These are phyloP conservation scores for Hemibagrus guttatus DNA, from an alignment of 2,797 vertebrate species.

Conservation along the genomic window DNA sequence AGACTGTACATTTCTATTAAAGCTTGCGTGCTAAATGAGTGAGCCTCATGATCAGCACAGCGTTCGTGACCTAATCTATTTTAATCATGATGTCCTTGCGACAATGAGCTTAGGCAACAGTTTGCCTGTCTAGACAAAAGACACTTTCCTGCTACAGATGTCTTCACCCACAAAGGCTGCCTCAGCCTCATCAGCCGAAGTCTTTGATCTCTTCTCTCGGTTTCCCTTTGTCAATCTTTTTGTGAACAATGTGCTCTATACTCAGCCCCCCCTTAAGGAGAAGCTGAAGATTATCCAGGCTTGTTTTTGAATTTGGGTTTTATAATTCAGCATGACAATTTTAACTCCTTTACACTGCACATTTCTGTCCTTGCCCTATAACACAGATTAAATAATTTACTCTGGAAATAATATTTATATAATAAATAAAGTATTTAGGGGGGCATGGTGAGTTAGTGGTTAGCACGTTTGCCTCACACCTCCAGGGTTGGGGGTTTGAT, in stretches of 20 bases:
- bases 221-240: slow-evolving; percentile 59
- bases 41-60: slow-evolving; percentile 21
- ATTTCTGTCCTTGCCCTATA: slow-evolving; percentile 9
- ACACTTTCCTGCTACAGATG: slow-evolving; percentile 54
- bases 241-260: slow-evolving; percentile 51
- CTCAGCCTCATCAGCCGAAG: slow-evolving; percentile 53
- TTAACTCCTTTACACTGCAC: slow-evolving; percentile 22
- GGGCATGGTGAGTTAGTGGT: too few relatives aligned
- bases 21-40: slow-evolving; percentile 3
- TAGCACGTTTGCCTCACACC: too few relatives aligned
- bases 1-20: slow-evolving; percentile 1
- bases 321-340: slow-evolving; percentile 49
- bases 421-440: too few relatives aligned
- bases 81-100: slow-evolving; percentile 56
- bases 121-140: slow-evolving; percentile 58
- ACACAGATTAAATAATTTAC: slow-evolving; percentile 39
- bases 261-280: slow-evolving; percentile 26
- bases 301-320: slow-evolving; percentile 55
- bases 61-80: slow-evolving; percentile 36
- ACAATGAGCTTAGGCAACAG: slow-evolving; percentile 51
- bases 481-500: too few relatives aligned
- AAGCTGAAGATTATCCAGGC: slow-evolving; percentile 51
- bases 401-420: too few relatives aligned
- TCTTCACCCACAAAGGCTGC: slow-evolving; percentile 56
- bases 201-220: slow-evolving; percentile 60